These are phyloP conservation scores for Gryon sp. DNA, from an alignment of 1,140 invertebrate species.

Conservation along the genomic window DNA sequence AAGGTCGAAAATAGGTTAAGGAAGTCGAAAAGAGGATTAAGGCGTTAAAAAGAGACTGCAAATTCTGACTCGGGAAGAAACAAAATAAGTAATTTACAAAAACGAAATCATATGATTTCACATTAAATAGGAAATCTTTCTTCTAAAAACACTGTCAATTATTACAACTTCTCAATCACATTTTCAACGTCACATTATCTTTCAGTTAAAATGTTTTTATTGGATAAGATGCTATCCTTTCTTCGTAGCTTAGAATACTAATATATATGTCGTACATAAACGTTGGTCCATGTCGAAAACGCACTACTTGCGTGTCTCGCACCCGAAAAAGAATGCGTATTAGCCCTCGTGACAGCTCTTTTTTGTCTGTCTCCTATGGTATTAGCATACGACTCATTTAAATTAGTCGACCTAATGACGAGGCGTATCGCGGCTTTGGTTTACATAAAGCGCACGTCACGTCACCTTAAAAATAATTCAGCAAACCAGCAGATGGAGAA, in stretches of 20 bases:
- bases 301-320: neutral
- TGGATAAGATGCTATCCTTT: conserved; percentile 2
- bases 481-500: conserved; percentile 51
- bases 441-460: conserved; percentile 59
- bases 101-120: conserved; percentile 10
- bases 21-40: too few species aligned
- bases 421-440: conserved; percentile 54
- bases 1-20: too few species aligned
- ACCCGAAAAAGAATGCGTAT: conserved; percentile 32
- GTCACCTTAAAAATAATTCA: conserved; percentile 66
- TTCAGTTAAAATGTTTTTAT: conserved; percentile 20
- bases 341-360: conserved; percentile 42
- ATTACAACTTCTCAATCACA: conserved; percentile 35
- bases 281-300: neutral
- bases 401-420: conserved; percentile 65
- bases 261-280: neutral
- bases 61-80: too few species aligned
- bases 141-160: conserved; percentile 29
- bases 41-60: too few species aligned
- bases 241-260: too few species aligned
- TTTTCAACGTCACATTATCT: conserved; percentile 30
- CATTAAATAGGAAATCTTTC: conserved; percentile 17
- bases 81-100: neutral
- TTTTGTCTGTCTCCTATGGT: conserved; percentile 46
- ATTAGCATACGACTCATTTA: conserved; percentile 62